phyloP scores from a whole-genome alignment of 64 coral and sea anemone species.

The Stylophora pistillata region DNA sequence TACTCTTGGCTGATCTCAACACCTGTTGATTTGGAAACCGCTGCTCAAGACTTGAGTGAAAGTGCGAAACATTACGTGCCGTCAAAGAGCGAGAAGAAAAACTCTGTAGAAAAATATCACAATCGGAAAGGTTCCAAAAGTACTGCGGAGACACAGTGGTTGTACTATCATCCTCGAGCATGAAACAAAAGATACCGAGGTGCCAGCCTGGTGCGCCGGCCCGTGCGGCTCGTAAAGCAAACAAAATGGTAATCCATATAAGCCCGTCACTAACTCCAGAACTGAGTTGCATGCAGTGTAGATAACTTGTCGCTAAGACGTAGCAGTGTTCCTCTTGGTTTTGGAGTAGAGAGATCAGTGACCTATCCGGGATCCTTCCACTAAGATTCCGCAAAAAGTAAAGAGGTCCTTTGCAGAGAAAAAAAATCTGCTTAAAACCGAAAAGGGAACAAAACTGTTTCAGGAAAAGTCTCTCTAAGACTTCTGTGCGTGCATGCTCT shows the following conservation, averaged over 20 bases:
- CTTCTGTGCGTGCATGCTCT: too few species aligned
- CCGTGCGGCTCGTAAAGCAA: background rate
- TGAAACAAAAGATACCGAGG: background rate
- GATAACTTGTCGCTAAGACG: background rate
- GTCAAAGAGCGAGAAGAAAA: background rate
- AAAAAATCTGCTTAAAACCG: background rate
- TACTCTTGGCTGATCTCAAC: background rate
- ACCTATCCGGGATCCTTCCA: background rate
- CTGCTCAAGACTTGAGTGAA: background rate
- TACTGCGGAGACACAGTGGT: background rate
- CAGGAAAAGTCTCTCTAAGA: too few species aligned
- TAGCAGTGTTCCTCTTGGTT: background rate
- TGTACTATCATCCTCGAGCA: background rate
- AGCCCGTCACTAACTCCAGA: background rate
- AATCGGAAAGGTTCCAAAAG: background rate
- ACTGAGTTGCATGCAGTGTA: too few species aligned
- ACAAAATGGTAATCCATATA: background rate
- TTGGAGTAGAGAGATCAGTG: background rate
- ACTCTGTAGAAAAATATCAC: background rate
- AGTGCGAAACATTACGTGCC: background rate
- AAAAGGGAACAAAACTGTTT: background rate
- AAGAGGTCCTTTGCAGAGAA: background rate
- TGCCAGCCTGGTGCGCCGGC: background rate
- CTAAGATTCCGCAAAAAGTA: background rate
- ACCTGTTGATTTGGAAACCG: background rate